Evolutionary conservation across 1,140 invertebrate genomes (phyloP).

Genomic region (Brachionus plicatilis): DNA sequence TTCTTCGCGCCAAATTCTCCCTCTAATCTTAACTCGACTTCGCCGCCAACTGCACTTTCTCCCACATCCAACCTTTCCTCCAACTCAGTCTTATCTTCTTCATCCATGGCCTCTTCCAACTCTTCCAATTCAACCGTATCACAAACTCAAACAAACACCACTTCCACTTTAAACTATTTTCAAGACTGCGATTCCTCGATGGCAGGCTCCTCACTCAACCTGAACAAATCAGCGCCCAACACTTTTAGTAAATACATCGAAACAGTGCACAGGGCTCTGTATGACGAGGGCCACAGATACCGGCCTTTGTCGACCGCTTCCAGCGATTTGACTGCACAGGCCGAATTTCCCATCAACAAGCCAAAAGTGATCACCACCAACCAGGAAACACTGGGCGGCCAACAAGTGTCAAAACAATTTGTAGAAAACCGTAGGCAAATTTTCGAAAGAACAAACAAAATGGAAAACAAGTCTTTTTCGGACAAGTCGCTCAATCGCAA

Average conservation of each 20-base stretch:
- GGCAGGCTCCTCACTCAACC: not conserved
- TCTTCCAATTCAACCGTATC: slow-evolving; percentile 3
- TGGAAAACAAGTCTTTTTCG: not conserved
- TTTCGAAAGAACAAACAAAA: not conserved
- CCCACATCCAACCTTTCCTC: not conserved
- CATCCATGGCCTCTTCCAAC: not conserved
- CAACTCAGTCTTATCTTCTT: not conserved
- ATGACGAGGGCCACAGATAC: not conserved
- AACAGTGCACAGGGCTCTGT: slow-evolving; percentile 10
- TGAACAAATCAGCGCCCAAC: not conserved
- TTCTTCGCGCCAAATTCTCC: not conserved
- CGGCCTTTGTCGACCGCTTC: not conserved
- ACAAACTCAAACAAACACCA: slow-evolving; percentile 28
- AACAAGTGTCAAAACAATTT: slow-evolving; percentile 31
- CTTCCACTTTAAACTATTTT: slow-evolving; percentile 1
- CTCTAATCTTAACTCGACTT: not conserved
- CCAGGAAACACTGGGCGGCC: not conserved
- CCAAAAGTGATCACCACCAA: not conserved
- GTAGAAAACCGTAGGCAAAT: slow-evolving; percentile 13
- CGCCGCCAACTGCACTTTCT: not conserved
- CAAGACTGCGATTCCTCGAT: not conserved
- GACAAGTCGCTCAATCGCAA: not conserved
- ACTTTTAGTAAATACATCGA: slow-evolving; percentile 38
- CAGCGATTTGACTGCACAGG: not conserved
- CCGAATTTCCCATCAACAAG: not conserved